phyloP scores from a whole-genome alignment of 2,888 invertebrate species.

The Mythimna vitellina region DNA sequence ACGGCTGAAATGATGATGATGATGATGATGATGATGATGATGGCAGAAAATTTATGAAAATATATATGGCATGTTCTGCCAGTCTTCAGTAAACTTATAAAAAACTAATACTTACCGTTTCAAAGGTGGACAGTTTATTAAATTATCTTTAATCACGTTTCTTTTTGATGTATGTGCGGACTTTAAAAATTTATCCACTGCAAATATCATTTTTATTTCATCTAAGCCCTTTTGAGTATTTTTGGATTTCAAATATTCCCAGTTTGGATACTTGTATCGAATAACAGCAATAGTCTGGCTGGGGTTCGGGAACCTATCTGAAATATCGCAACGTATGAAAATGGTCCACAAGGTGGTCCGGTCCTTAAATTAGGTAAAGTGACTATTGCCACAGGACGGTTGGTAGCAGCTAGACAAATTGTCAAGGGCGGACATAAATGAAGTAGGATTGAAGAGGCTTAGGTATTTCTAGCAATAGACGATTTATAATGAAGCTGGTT shows the following conservation, averaged over 20 bases:
- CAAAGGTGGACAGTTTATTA: conserved; percentile 11
- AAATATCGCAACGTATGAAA: not conserved
- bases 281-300: conserved; percentile 35
- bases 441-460: no score
- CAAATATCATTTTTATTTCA: conserved; percentile 32
- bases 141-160: conserved; percentile 3
- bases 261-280: conserved; percentile 28
- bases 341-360: not conserved
- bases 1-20: no score
- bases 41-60: no score
- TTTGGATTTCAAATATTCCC: conserved; percentile 24
- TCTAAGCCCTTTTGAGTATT: conserved; percentile 23
- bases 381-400: no score
- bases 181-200: conserved; percentile 21
- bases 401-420: no score
- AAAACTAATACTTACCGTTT: conserved; percentile 31
- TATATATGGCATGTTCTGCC: no score
- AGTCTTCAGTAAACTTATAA: no score
- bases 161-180: conserved; percentile 4
- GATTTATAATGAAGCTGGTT: no score
- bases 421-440: no score
- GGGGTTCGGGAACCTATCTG: conserved; percentile 38
- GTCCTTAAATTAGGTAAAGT: no score
- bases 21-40: no score
- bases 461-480: no score